These are phyloP conservation scores for Drosophila funebris DNA, from an alignment of 1,140 invertebrate genomes.

Conservation along the genomic window DNA sequence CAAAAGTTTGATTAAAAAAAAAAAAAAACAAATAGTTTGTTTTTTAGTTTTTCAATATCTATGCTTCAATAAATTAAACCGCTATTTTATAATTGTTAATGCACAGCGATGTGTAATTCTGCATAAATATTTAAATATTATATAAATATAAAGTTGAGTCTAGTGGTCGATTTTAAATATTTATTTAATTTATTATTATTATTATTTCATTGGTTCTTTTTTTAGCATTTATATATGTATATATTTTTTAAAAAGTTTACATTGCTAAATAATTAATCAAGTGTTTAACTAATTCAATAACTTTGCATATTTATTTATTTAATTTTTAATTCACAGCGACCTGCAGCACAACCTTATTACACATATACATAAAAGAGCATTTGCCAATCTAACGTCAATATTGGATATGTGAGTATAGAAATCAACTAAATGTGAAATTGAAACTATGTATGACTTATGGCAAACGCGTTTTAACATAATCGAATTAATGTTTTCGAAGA, in stretches of 20 bases:
- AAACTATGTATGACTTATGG: constrained; percentile 57
- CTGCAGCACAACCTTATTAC: constrained; percentile 77
- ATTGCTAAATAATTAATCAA: too few species aligned
- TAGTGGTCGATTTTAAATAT: too few species aligned
- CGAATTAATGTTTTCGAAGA: constrained; percentile 5
- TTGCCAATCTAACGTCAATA: constrained; percentile 63
- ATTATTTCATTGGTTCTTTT: too few species aligned
- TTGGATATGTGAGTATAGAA: constrained; percentile 81
- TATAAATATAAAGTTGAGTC: too few species aligned
- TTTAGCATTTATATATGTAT: too few species aligned
- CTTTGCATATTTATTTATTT: background rate
- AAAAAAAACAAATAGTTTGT: too few species aligned
- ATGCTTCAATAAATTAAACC: background rate
- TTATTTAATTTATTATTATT: background rate
- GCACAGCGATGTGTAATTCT: too few species aligned
- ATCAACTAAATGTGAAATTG: background rate
- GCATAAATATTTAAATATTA: too few species aligned
- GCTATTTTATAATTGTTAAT: too few species aligned
- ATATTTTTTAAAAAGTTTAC: too few species aligned
- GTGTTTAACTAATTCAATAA: too few species aligned
- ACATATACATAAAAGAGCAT: constrained; percentile 78
- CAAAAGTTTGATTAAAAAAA: background rate
- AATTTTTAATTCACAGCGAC: constrained; percentile 57
- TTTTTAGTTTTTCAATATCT: too few species aligned
- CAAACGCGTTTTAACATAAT: constrained; percentile 62